Base-by-base conservation (phyloP, 2,797 vertebrate genomes). In the Falco novaeseelandiae region DNA sequence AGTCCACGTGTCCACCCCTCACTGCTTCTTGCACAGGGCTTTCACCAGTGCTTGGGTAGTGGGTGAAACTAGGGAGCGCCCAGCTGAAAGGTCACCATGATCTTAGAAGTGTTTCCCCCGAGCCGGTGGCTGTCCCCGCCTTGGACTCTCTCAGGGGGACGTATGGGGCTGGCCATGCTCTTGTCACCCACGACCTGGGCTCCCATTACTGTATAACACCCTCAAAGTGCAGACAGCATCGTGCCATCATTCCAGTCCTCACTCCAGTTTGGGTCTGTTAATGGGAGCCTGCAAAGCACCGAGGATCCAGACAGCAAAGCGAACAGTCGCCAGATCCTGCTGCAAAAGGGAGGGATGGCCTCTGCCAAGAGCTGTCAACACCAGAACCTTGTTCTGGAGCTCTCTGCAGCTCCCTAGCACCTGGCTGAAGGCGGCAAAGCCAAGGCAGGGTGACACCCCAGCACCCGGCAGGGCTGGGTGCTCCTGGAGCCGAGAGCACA, bases 341-440 rank as follows among this genome's bases (percentile, higher is more conserved):
- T 27, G 42, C 18, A 15, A 48, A 3, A 3, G 6, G 22, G 27
- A 66, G 19, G 18, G 16, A 16, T 0, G 4, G 49, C 4, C 12
- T 44, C 67, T 38, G 22, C 66, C 17, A 1, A 15, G 44, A 77
- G 27, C 8, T 1, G 3, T 0, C 0, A 1, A 2, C 9, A 17
- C n/a, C 59, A 44, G 42, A 26, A 14, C 11, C 9, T 6, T 4
- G 46, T 5, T 30, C 67, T 9, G 63, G 52, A 83, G 79, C 32
- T 36, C 51, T 46, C 51, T 22, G 87, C 32, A 58, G 54, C n/a
- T 20, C 15, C n/a, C 27, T 4, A 2, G 44, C 54, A 26, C 42
- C 55, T 8, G 7, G 6, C 2, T 15, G 51, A 48, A 70, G 71
- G 67, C 3, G 83, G 8, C 16, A 57, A 32, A 32, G n/a, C 46